A percentile compares a stretch with the other conserved stretches of the same genome.
Evolutionary conservation across 2,797 vertebrate species (phyloP).

Genomic region (Chloroceryle inda): DNA sequence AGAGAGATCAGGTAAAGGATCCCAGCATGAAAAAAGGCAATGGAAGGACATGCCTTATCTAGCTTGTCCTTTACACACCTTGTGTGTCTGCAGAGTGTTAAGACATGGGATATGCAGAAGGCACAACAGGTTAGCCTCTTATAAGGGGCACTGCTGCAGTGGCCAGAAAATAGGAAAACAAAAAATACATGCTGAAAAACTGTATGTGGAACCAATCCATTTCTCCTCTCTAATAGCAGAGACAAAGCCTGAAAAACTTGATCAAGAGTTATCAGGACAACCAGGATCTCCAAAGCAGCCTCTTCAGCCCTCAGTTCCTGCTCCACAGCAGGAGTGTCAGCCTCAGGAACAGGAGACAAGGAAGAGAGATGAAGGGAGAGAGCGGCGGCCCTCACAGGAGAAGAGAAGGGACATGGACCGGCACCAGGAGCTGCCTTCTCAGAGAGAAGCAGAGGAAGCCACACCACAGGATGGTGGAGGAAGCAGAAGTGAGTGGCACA

Average conservation of each 20-base stretch:
- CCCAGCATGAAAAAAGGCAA: neutral
- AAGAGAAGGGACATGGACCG: slow-evolving; percentile 77
- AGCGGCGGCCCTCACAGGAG: slow-evolving; percentile 71
- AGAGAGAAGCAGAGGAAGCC: slow-evolving; percentile 75
- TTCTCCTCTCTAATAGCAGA: slow-evolving; percentile 69
- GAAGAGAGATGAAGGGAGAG: slow-evolving; percentile 79
- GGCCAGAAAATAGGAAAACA: neutral
- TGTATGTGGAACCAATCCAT: neutral
- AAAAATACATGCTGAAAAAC: neutral
- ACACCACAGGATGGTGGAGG: slow-evolving; percentile 77
- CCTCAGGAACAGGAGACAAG: slow-evolving; percentile 73
- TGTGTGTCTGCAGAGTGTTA: neutral
- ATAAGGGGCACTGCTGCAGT: neutral
- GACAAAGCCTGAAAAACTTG: slow-evolving; percentile 69
- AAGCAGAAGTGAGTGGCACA: slow-evolving; percentile 81
- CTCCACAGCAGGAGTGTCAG: slow-evolving; percentile 67
- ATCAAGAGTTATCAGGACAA: slow-evolving; percentile 75
- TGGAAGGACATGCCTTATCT: neutral
- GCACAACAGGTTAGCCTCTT: neutral
- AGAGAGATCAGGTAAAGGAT: neutral
- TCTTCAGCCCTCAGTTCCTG: slow-evolving; percentile 30
- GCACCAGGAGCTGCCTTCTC: slow-evolving; percentile 66
- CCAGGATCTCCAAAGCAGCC: slow-evolving; percentile 62
- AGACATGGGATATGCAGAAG: neutral
- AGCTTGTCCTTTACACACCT: neutral